Conservation (phyloP, 92 coral and sea anemone genomes). For the Diadumene lineata region DNA sequence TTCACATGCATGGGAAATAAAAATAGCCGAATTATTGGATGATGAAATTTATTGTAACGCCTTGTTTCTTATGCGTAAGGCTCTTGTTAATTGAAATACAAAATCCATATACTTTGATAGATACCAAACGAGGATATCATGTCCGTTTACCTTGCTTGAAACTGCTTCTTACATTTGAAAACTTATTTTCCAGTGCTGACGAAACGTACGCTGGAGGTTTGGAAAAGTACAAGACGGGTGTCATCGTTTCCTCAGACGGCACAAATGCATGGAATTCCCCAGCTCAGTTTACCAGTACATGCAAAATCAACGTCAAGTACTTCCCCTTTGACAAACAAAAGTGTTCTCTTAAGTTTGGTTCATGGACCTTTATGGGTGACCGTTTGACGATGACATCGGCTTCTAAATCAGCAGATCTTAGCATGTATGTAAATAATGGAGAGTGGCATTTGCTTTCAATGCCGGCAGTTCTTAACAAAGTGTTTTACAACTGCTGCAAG, state of each 20-base stretch:
- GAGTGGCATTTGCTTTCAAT: slow-evolving; percentile 74
- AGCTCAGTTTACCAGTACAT: slow-evolving; percentile 84
- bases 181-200: slow-evolving; percentile 68
- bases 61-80: too few relatives aligned
- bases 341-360: slow-evolving; percentile 89
- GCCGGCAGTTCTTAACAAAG: slow-evolving; percentile 69
- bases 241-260: slow-evolving; percentile 64
- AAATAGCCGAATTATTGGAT: too few relatives aligned
- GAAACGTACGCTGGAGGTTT: slow-evolving; percentile 87
- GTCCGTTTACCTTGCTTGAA: too few relatives aligned
- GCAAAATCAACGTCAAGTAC: slow-evolving; percentile 80
- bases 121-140: too few relatives aligned
- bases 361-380: slow-evolving; percentile 89
- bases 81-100: too few relatives aligned
- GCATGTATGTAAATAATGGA: slow-evolving; percentile 68
- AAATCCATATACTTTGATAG: too few relatives aligned
- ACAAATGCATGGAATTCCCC: slow-evolving; percentile 80
- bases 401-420: slow-evolving; percentile 61
- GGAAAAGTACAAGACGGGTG: slow-evolving; percentile 83
- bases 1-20: too few relatives aligned
- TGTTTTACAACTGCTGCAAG: slow-evolving; percentile 68
- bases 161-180: too few relatives aligned
- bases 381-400: slow-evolving; percentile 71
- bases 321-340: slow-evolving; percentile 95
- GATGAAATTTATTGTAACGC: too few relatives aligned